Percentiles rank a stretch among this genome's conserved stretches.
These are phyloP conservation scores for Catocala nupta DNA, from an alignment of 2,888 invertebrate genomes.

Conservation along the genomic window DNA sequence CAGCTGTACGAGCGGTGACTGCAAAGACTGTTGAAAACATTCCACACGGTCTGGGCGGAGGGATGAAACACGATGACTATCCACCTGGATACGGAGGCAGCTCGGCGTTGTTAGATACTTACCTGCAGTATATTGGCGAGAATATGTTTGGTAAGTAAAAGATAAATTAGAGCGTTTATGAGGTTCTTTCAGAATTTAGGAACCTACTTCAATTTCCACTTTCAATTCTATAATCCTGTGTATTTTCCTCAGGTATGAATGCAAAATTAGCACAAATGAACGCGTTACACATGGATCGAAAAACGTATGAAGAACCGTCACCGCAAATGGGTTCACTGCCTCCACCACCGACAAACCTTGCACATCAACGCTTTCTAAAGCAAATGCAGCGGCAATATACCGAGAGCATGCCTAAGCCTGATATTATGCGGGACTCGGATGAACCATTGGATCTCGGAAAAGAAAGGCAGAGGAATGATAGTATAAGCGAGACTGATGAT, in stretches of 20 bases:
- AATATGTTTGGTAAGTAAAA: conserved; percentile 90
- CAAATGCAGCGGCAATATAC: conserved; percentile 89
- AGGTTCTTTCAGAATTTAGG: neutral
- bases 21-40: conserved; percentile 89
- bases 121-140: conserved; percentile 95
- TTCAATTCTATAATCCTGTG: neutral
- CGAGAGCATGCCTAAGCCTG: conserved; percentile 85
- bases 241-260: conserved; percentile 88
- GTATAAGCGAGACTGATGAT: conserved; percentile 77
- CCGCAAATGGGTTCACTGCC: conserved; percentile 86
- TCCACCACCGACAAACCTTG: conserved; percentile 81
- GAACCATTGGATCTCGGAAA: conserved; percentile 87
- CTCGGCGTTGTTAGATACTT: conserved; percentile 94
- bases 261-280: conserved; percentile 93
- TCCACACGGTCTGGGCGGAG: conserved; percentile 87
- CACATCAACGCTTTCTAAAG: conserved; percentile 88
- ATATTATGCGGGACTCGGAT: conserved; percentile 85
- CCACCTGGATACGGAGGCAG: conserved; percentile 91
- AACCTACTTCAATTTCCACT: neutral
- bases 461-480: conserved; percentile 77
- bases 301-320: conserved; percentile 87
- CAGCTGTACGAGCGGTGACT: conserved; percentile 89
- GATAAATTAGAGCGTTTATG: neutral
- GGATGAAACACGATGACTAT: conserved; percentile 90
- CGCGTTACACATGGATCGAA: conserved; percentile 86